Evolutionary conservation across 2,113 vertebrate species (phyloP).

Genomic region (Aptenodytes patagonicus): DNA sequence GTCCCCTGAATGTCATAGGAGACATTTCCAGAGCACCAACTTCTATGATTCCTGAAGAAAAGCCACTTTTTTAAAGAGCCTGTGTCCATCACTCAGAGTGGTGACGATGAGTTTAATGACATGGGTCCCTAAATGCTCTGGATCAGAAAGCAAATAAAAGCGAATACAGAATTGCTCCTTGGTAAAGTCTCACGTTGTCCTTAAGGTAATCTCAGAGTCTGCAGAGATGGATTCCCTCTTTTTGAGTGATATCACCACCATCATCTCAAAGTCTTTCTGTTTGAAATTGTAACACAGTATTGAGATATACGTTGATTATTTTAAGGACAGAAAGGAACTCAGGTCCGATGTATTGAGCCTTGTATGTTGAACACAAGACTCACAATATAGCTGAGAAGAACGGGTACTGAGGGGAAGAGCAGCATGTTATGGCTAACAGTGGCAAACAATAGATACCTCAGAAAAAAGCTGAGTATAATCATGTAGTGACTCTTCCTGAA

Average conservation of each 20-base stretch:
- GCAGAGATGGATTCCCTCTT: background rate
- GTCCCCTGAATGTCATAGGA: background rate
- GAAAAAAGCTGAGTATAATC: background rate
- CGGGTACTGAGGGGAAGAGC: background rate
- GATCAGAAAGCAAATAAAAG: background rate
- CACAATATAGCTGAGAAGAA: background rate
- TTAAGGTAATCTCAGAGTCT: background rate
- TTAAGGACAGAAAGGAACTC: background rate
- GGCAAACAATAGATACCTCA: background rate
- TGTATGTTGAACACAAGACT: background rate
- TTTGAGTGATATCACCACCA: background rate
- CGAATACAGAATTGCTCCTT: background rate
- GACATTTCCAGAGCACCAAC: background rate
- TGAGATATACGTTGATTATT: background rate
- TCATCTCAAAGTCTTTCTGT: background rate
- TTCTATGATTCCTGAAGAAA: background rate
- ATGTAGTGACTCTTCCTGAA: background rate
- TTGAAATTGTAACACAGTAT: background rate
- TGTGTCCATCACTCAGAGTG: background rate
- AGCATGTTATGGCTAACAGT: background rate
- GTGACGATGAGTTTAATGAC: background rate
- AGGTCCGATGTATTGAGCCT: background rate
- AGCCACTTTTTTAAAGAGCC: fast-evolving
- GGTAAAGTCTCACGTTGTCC: background rate
- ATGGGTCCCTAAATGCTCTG: background rate